These are phyloP conservation scores for Plotosus lineatus DNA, from an alignment of 2,113 vertebrate species.

Conservation along the genomic window DNA sequence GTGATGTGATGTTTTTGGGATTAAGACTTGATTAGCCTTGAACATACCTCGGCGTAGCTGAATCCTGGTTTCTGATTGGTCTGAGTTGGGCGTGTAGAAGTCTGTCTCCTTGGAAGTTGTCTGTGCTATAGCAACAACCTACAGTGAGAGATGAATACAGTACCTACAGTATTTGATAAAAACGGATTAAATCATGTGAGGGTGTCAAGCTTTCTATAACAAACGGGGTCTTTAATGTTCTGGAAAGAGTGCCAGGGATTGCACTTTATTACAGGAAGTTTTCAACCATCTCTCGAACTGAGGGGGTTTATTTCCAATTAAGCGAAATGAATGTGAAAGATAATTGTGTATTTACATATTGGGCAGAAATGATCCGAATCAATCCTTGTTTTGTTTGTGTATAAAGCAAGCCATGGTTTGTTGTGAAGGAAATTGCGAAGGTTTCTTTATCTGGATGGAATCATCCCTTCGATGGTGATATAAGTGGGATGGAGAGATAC, in stretches of 20 bases:
- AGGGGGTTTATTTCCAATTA: background rate
- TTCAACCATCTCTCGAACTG: background rate
- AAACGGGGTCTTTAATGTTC: background rate
- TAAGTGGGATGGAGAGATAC: conserved; percentile 32
- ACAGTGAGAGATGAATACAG: background rate
- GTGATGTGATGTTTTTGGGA: background rate
- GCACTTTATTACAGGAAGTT: background rate
- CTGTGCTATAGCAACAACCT: background rate
- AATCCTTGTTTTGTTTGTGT: background rate
- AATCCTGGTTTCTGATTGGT: background rate
- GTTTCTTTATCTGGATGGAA: conserved; percentile 33
- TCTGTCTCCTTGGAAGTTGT: background rate
- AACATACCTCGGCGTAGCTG: too few relatives aligned
- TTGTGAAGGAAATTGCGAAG: conserved; percentile 38
- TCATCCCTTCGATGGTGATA: conserved; percentile 48
- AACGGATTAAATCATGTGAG: background rate
- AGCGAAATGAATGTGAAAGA: background rate
- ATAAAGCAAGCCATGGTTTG: conserved; percentile 27
- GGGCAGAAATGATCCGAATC: too few relatives aligned
- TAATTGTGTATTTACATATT: background rate
- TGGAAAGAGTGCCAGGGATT: background rate
- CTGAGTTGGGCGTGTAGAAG: too few relatives aligned
- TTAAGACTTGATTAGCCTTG: background rate
- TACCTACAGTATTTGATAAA: background rate
- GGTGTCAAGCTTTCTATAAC: background rate